Evolutionary conservation across 2,797 vertebrate genomes (phyloP).

Genomic region (Varecia variegata): DNA sequence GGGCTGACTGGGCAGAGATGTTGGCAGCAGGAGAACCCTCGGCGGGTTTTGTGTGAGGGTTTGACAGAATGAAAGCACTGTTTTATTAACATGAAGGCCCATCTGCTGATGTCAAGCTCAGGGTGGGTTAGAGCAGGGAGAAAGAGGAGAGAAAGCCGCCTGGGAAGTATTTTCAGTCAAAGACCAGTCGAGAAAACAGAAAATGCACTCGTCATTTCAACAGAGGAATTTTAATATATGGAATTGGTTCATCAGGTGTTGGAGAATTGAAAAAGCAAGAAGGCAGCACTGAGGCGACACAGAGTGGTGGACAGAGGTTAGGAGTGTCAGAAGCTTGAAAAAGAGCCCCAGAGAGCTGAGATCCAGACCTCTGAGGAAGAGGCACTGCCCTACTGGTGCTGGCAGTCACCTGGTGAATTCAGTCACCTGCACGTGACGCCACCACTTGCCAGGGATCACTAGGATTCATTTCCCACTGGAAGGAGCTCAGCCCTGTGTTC

Average conservation of each 20-base stretch:
- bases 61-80: accelerated
- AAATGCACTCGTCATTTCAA: background rate
- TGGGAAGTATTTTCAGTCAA: background rate
- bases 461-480: background rate
- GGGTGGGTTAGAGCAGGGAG: background rate
- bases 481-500: background rate
- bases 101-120: background rate
- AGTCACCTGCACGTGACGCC: too few relatives aligned
- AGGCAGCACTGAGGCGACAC: background rate
- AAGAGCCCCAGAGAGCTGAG: background rate
- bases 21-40: background rate
- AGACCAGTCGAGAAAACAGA: background rate
- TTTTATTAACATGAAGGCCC: too few relatives aligned
- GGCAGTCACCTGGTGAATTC: background rate
- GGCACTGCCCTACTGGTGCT: accelerated
- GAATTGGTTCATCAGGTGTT: background rate
- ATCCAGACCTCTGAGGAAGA: background rate
- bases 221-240: background rate
- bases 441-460: background rate
- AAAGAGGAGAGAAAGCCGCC: background rate
- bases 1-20: background rate
- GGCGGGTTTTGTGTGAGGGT: background rate
- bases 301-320: accelerated
- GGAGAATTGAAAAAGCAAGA: background rate
- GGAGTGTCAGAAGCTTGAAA: background rate